Base-by-base conservation (phyloP, 2,888 invertebrate species). In the Endomychus coccineus region DNA sequence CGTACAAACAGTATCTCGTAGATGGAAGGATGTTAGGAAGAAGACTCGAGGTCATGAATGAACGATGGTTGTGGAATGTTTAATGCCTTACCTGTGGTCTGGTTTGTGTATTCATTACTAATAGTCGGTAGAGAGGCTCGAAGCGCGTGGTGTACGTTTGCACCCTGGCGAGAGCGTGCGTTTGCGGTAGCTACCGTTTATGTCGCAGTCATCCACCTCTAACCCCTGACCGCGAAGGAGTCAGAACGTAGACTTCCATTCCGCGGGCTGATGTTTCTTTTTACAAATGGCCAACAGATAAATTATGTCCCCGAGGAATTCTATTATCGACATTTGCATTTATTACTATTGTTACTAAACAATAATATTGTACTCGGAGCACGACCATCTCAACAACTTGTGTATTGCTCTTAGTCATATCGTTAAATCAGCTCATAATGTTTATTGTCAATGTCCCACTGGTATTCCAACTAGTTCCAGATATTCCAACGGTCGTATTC, bases 261-360 rank as follows among this genome's bases (percentile, higher is more conserved):
- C 6, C 31, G 10, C 17, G 19, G 22, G 7, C 11, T 4, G 12
- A 31, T 16, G 33, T n/a, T 17, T 27, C 25, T 34, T 12, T 39
- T 39, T 25, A 16, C 10, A 30, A 16, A 30, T 21, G 16, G 7
- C 39, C 10, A 21, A 9, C 15, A 9, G n/a, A 24, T 16, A 11
- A 17, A 16, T 25, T 24, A 34, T 39, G 29, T 25, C 27, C 19
- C 34, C 2, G 7, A 24, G 34, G 30, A 39, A 39, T 39, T 27
- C 35, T 19, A 21, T 28, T 35, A 35, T 54, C 52, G 52, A 54
- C 51, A 51, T 54, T 52, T 50, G 54, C 54, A 54, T 54, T 50
- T 54, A 51, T 54, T 52, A 51, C 51, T 51, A 52, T 54, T 52
- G 52, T 54, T 50, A 46, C 48, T 45, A 47, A 49, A 54, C 54